Conservation (phyloP, 2,113 vertebrate genomes). For the Larimichthys crocea region DNA sequence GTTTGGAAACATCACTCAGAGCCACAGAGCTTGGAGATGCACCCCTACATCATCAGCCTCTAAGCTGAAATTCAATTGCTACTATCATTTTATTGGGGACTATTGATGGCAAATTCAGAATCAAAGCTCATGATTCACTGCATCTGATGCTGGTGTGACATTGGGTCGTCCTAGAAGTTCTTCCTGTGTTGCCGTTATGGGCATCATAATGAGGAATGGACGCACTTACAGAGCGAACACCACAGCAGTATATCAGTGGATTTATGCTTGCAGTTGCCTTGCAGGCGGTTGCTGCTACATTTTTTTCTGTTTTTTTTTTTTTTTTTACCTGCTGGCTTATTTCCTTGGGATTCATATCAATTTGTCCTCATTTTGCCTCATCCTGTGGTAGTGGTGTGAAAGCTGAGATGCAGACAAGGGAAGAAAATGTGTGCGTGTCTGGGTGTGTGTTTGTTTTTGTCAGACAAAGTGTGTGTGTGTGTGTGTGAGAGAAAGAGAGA, state of each 20-base stretch:
- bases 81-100: not conserved
- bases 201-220: slow-evolving; percentile 63
- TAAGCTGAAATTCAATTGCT: slow-evolving; percentile 18
- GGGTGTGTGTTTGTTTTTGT: slow-evolving; percentile 46
- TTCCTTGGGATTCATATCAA: slow-evolving; percentile 73
- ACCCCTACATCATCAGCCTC: not conserved
- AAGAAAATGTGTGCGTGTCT: slow-evolving; percentile 13
- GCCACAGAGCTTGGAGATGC: not conserved
- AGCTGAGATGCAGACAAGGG: slow-evolving; percentile 61
- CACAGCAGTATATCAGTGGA: slow-evolving; percentile 60
- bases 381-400: slow-evolving; percentile 63
- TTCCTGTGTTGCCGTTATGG: slow-evolving; percentile 44
- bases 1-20: slow-evolving; percentile 22
- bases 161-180: slow-evolving; percentile 52
- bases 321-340: slow-evolving; percentile 46
- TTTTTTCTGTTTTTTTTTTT: slow-evolving; percentile 12
- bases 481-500: not conserved
- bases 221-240: slow-evolving; percentile 45
- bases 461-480: slow-evolving; percentile 12
- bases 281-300: slow-evolving; percentile 30
- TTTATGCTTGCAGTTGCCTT: slow-evolving; percentile 67
- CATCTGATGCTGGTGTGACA: slow-evolving; percentile 37
- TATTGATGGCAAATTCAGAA: slow-evolving; percentile 17
- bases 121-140: slow-evolving; percentile 24
- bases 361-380: slow-evolving; percentile 83